phyloP scores from a whole-genome alignment of 2,888 invertebrate genomes.

The Macropis europaea region DNA sequence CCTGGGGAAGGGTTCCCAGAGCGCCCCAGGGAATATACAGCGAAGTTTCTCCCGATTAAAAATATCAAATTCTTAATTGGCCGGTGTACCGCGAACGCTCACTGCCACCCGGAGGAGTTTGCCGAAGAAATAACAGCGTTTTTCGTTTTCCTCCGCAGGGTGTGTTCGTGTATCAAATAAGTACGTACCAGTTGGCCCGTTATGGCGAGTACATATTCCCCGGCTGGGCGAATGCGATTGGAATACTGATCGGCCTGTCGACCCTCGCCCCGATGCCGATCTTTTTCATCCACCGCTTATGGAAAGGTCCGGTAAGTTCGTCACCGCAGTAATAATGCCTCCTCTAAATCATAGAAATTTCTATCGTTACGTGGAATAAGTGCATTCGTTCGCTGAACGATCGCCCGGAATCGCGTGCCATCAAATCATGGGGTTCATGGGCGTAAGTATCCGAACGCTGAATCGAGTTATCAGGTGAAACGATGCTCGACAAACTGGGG shows the following conservation, averaged over 20 bases:
- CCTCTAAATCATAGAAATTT: slow-evolving; percentile 15
- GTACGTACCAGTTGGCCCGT: slow-evolving; percentile 83
- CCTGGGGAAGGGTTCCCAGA: background rate
- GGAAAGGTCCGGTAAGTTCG: slow-evolving; percentile 78
- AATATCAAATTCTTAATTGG: slow-evolving; percentile 59
- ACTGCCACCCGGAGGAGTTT: slow-evolving; percentile 16
- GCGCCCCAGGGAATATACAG: slow-evolving; percentile 1
- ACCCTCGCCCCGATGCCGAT: slow-evolving; percentile 87
- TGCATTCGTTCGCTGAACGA: slow-evolving; percentile 17
- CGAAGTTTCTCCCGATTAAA: slow-evolving; percentile 43
- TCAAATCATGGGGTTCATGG: slow-evolving; percentile 22
- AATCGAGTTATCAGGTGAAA: slow-evolving; percentile 27
- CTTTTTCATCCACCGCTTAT: slow-evolving; percentile 82
- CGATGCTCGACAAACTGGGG: slow-evolving; percentile 31
- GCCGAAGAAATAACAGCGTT: slow-evolving; percentile 31
- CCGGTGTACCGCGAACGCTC: slow-evolving; percentile 20
- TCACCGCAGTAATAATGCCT: slow-evolving; percentile 1
- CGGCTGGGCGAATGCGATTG: slow-evolving; percentile 85
- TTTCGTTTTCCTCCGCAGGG: slow-evolving; percentile 80
- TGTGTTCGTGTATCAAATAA: slow-evolving; percentile 87
- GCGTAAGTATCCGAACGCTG: background rate
- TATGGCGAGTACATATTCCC: slow-evolving; percentile 87
- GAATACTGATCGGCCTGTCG: slow-evolving; percentile 86
- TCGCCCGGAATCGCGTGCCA: slow-evolving; percentile 16
- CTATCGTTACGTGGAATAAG: slow-evolving; percentile 18